Percentiles rank a stretch among this genome's conserved stretches.
phyloP scores from a whole-genome alignment of 2,888 invertebrate genomes.

The Cephus rjabovi region DNA sequence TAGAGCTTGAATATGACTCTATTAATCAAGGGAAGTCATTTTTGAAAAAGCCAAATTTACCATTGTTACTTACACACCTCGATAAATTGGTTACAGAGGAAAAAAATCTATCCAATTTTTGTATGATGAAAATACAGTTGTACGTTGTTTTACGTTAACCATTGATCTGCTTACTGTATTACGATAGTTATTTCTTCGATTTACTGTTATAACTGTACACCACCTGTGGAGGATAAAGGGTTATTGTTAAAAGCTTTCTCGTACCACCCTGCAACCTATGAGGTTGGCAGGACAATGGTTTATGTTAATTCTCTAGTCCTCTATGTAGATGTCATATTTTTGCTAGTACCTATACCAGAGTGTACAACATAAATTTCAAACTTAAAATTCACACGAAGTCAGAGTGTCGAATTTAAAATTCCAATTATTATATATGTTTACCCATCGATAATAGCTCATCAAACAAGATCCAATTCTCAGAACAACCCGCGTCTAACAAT shows the following conservation, averaged over 20 bases:
- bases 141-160: background rate
- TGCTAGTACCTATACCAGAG: background rate
- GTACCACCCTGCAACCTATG: slow-evolving; percentile 27
- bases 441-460: background rate
- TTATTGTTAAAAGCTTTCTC: slow-evolving; percentile 43
- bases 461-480: background rate
- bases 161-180: background rate
- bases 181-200: background rate
- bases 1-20: background rate
- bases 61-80: background rate
- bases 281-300: slow-evolving; percentile 54
- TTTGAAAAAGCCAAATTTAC: background rate
- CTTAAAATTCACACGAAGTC: background rate
- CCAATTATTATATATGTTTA: background rate
- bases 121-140: background rate
- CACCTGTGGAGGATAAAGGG: slow-evolving; percentile 13
- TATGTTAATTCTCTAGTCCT: slow-evolving; percentile 48
- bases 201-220: slow-evolving; percentile 7
- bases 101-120: background rate
- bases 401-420: background rate
- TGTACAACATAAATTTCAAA: background rate
- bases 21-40: background rate
- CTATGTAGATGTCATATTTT: slow-evolving; percentile 4
- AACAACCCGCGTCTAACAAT: background rate
- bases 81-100: background rate